Conservation (phyloP, 2,113 vertebrate genomes). For the Corythoichthys haematopterus region DNA sequence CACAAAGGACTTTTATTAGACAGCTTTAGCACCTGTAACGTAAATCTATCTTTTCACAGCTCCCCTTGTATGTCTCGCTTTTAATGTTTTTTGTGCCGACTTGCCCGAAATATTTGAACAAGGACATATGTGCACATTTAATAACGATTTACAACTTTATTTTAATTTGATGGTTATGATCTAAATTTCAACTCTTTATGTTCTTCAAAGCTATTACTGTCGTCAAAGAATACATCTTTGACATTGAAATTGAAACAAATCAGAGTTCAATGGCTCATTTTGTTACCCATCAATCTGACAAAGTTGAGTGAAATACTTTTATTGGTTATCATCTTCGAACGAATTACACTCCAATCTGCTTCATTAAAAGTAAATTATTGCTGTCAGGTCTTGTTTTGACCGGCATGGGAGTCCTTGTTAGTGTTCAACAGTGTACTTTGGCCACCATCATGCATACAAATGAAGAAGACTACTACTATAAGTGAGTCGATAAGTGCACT, state of each 20-base stretch:
- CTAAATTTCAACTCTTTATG: neutral
- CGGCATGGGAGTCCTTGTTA: neutral
- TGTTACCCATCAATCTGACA: neutral
- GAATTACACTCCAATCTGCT: neutral
- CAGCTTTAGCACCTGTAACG: neutral
- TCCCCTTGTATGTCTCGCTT: neutral
- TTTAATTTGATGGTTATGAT: neutral
- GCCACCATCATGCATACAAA: neutral
- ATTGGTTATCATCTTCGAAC: neutral
- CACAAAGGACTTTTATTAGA: constrained; percentile 2
- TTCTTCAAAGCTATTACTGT: neutral
- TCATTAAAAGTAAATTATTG: neutral
- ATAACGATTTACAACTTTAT: neutral
- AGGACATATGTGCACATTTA: neutral
- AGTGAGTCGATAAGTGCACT: neutral
- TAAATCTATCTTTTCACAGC: neutral
- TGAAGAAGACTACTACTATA: neutral
- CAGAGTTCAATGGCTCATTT: neutral
- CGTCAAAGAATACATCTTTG: neutral
- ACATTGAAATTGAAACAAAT: neutral
- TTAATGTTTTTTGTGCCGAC: neutral
- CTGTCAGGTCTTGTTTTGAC: neutral
- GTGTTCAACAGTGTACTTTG: neutral
- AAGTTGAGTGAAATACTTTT: neutral
- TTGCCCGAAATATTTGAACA: neutral